Evolutionary conservation across 2,797 vertebrate genomes (phyloP).

Genomic region (Danio albolineatus): DNA sequence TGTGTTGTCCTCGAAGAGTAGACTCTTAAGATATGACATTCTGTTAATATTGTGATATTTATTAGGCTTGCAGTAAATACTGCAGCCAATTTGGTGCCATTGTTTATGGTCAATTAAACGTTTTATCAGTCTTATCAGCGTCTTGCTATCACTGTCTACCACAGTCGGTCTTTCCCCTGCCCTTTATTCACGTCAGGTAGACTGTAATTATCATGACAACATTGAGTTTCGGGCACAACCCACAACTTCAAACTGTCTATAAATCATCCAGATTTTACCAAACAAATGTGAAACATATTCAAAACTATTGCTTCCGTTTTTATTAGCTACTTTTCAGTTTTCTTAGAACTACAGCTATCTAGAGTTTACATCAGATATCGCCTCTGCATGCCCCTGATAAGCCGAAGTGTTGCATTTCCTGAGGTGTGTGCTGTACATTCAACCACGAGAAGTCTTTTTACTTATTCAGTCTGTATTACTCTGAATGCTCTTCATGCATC

Average conservation of each 20-base stretch:
- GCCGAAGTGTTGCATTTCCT: neutral
- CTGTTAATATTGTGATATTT: neutral
- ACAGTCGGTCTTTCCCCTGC: neutral
- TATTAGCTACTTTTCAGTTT: neutral
- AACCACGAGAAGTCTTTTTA: slow-evolving; percentile 33
- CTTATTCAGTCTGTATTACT: neutral
- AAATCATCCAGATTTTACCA: neutral
- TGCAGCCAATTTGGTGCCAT: neutral
- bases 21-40: neutral
- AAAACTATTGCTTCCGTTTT: neutral
- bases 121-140: neutral
- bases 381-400: neutral
- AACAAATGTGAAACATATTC: neutral
- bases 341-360: neutral
- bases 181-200: neutral
- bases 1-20: no score
- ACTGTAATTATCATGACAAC: neutral
- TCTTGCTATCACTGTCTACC: no score
- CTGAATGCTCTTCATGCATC: neutral
- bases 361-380: slow-evolving; percentile 3
- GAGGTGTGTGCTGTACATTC: neutral
- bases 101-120: neutral
- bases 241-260: neutral
- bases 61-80: neutral
- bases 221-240: slow-evolving; percentile 8